Evolutionary conservation across 92 coral and sea anemone genomes (phyloP).

Genomic region (Plumapathes pennacea): DNA sequence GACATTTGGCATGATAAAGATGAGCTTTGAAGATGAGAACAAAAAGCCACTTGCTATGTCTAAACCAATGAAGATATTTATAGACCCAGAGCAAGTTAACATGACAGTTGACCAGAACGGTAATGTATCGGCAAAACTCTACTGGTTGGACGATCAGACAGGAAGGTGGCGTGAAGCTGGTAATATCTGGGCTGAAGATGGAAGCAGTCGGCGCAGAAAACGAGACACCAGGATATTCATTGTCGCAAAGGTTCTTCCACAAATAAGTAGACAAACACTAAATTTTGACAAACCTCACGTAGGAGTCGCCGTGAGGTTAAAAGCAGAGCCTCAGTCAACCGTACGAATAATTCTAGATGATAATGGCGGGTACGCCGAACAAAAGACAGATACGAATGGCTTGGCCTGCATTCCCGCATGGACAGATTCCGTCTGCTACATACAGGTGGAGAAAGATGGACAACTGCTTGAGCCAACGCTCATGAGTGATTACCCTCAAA

Average conservation of each 20-base stretch:
- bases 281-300: not conserved
- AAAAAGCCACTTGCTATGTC: constrained; percentile 32
- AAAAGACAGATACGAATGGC: not conserved
- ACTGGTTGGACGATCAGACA: too few species aligned
- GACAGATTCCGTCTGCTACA: not conserved
- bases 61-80: constrained; percentile 15
- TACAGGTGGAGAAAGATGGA: not conserved
- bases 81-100: constrained; percentile 53
- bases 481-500: not conserved
- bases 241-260: not conserved
- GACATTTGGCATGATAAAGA: constrained; percentile 8
- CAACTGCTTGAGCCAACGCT: not conserved
- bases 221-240: not conserved
- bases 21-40: constrained; percentile 41
- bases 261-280: not conserved
- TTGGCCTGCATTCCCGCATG: constrained; percentile 3
- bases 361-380: not conserved
- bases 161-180: not conserved
- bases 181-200: not conserved
- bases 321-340: not conserved
- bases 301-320: not conserved
- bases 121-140: too few species aligned
- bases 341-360: not conserved
- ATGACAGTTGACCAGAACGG: too few species aligned
- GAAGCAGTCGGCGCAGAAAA: not conserved